Base-by-base conservation (phyloP, 2,888 invertebrate genomes). In the Fragum sueziense region DNA sequence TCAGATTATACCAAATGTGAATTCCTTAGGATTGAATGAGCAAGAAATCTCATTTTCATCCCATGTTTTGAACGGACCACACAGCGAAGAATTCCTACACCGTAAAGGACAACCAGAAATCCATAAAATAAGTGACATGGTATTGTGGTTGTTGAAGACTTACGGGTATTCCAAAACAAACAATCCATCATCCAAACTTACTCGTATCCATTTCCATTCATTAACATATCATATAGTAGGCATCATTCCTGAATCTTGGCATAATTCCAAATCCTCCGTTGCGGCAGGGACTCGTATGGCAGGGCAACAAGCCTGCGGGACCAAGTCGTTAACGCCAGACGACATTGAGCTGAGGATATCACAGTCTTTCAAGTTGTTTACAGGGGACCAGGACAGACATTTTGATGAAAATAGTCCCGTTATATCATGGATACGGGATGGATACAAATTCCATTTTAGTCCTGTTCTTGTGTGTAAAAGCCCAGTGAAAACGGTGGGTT, bases 171-270 rank as follows among this genome's bases (percentile, higher is more conserved):
- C 93, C 25, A 80, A 88, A 70, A 87, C 80, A 25, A 90, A 90
- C 41, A 90, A 90, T 41, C 90, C 88, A 9, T 79, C 88, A 79
- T 89, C 90, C 41, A 89, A 93, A 62, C 90, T 94, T 34, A 93
- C 94, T 25, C 85, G 94, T 57, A 91, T 94, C 41, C 94, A 94
- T 85, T 94, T 94, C 82, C 93, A 94, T 80, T 94, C 92, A n/a
- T 87, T 94, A 25, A 93, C 93, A 2, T 94, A 91, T 85, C 94
- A 94, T 86, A 92, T 94, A 29, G 90, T 93, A 76, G 94, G 92
- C 20, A 85, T 86, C 9, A 75, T 88, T n/a, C 85, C 88, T 6
- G 87, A 89, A 27, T 91, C 91, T 57, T 94, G 94, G 94, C 88
- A 88, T 14, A 94, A 94, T 81, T 87, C 91, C 27, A 90, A 88